Percentiles rank a stretch among this genome's conserved stretches.
These are phyloP conservation scores for Noctua janthina DNA, from an alignment of 2,888 invertebrate species.

Conservation along the genomic window DNA sequence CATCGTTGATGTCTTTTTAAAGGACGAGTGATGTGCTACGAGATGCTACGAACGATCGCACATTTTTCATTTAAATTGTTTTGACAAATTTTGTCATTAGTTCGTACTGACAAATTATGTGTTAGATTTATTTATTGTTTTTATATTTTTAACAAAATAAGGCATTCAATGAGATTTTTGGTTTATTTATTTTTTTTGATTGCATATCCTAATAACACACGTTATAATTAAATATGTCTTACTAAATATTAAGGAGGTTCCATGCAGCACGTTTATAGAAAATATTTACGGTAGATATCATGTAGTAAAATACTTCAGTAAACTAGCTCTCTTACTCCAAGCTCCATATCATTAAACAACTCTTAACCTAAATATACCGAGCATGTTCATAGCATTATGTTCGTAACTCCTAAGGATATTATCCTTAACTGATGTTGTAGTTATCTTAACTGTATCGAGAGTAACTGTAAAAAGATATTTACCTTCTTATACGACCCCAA, in stretches of 20 bases:
- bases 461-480: constrained; percentile 78
- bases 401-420: constrained; percentile 23
- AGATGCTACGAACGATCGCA: constrained; percentile 27
- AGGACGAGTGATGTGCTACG: constrained; percentile 56
- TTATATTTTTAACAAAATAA: constrained; percentile 20
- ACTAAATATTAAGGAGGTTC: not conserved
- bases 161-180: constrained; percentile 22
- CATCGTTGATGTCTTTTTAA: constrained; percentile 78
- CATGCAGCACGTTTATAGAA: not conserved
- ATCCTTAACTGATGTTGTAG: constrained; percentile 46
- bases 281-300: not conserved
- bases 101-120: constrained; percentile 14
- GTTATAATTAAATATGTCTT: not conserved
- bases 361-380: not conserved
- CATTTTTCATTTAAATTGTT: constrained; percentile 26
- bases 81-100: constrained; percentile 30
- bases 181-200: not conserved
- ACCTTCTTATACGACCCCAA: constrained; percentile 80
- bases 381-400: not conserved
- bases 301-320: not conserved
- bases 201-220: not conserved
- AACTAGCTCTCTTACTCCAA: not conserved
- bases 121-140: constrained; percentile 33
- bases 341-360: not conserved
- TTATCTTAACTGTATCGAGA: constrained; percentile 71